Evolutionary conservation across 2,888 invertebrate genomes (phyloP), one percentile per base, ranked within the genome.

Genomic region (Yponomeuta evonymella): DNA sequence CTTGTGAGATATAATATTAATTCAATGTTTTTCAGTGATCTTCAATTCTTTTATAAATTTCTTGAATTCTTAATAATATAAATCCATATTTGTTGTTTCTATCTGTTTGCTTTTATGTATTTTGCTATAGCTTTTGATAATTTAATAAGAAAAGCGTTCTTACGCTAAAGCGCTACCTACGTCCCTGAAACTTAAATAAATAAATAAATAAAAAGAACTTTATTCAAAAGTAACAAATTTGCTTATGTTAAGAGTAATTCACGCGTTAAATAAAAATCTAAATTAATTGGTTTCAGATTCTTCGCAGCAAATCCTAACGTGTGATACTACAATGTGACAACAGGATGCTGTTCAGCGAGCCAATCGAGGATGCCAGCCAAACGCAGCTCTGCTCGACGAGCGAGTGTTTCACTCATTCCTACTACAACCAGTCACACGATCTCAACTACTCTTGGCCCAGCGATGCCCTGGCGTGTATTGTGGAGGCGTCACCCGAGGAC

Each of bases 401-500:
- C 65, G 29, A 30, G 11, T 33, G 33, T 65, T 33, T 65, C 29
- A 15, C 51, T 58, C 65, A 65, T 1, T 5, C 65, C 12, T 30
- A 10, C 11, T 11, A 29, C 10, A 65, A 65, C 65, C 29, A 72
- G n/a, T 73, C 72, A 67, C 43, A 15, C 23, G 43, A 15, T 58
- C 68, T 68, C 29, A 73, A 74, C 72, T 23, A 69, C 66, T 71
- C 73, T n/a, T 69, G 67, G 10, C 12, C 69, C 15, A 9, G 15
- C 70, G 30, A 72, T 30, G 72, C 58, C 67, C 62, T 73, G 72
- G 72, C 70, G 51, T 74, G 74, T 70, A 62, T 73, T 65, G 71
- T 72, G 33, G 73, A 72, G n/a, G 36, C 48, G 30, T 15, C 36
- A 12, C 72, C 86, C 1, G 83, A 79, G 70, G 84, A 86, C 72